phyloP scores from a whole-genome alignment of 2,888 invertebrate genomes.

The Philopedon plagiatum region DNA sequence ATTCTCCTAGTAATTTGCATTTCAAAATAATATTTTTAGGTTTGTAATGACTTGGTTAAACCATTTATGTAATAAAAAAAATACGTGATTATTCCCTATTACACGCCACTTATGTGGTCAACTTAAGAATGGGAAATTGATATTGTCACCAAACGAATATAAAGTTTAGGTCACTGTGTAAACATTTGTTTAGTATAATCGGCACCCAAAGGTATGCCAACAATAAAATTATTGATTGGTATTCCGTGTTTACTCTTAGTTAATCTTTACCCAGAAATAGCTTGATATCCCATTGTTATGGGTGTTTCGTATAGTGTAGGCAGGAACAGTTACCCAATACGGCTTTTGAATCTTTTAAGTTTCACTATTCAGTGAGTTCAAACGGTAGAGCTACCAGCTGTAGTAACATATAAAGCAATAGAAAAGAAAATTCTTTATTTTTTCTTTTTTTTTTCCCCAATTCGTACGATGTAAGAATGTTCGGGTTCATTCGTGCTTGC shows the following conservation, averaged over 20 bases:
- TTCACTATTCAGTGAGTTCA: conserved; percentile 20
- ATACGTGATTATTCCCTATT: no score
- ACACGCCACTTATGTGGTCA: not conserved
- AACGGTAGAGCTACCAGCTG: conserved; percentile 16
- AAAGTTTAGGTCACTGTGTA: conserved; percentile 15
- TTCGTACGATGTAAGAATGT: no score
- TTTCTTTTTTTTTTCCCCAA: no score
- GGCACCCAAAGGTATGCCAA: conserved; percentile 35
- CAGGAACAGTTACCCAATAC: conserved; percentile 48
- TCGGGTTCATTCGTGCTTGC: no score
- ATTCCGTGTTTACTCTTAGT: conserved; percentile 49
- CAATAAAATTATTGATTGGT: conserved; percentile 44
- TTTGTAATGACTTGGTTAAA: no score
- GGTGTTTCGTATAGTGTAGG: conserved; percentile 48
- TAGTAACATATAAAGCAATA: no score
- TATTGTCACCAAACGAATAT: conserved; percentile 2
- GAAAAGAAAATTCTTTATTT: no score
- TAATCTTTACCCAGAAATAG: conserved; percentile 48
- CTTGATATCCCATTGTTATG: conserved; percentile 46
- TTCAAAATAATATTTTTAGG: no score
- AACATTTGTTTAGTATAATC: conserved; percentile 25
- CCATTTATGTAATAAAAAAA: no score
- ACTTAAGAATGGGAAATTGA: not conserved
- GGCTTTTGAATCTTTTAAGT: conserved; percentile 45
- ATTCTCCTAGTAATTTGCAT: no score